Evolutionary conservation across 2,113 vertebrate genomes (phyloP).

Genomic region (Apteryx owenii): DNA sequence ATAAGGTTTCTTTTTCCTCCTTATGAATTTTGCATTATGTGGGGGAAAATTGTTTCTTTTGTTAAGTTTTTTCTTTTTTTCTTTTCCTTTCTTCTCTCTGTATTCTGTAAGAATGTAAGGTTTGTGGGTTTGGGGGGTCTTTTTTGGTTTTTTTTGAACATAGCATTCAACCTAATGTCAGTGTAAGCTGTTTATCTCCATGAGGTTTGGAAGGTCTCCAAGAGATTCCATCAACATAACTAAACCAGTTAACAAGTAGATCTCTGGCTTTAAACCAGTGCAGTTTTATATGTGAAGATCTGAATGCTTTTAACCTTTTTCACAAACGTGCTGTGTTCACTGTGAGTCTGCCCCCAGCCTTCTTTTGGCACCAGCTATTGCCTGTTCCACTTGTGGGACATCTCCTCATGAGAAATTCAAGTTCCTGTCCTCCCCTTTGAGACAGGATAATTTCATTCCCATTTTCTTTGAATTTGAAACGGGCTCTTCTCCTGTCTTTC

Average conservation of each 20-base stretch:
- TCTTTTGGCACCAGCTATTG: not conserved
- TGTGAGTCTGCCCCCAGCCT: rapidly evolving
- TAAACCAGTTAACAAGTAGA: not conserved
- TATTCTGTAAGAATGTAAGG: too few relatives aligned
- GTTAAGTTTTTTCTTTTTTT: not conserved
- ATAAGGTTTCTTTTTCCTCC: not conserved
- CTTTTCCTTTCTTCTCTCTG: not conserved
- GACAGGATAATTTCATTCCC: not conserved
- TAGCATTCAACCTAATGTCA: not conserved
- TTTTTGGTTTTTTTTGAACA: not conserved
- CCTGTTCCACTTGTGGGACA: not conserved
- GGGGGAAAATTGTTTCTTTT: not conserved
- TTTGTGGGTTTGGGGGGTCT: too few relatives aligned
- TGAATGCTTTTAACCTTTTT: not conserved
- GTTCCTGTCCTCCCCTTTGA: not conserved
- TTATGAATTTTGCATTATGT: not conserved
- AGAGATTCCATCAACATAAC: not conserved
- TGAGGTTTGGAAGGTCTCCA: not conserved
- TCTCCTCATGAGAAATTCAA: not conserved
- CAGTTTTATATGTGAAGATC: not conserved
- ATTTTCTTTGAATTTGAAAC: not conserved
- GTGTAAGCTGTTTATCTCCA: not conserved
- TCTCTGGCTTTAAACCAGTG: not conserved
- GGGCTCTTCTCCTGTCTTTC: not conserved
- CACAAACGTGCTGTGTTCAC: not conserved